Conservation (phyloP, 64 coral and sea anemone species). For the Montipora cactus region DNA sequence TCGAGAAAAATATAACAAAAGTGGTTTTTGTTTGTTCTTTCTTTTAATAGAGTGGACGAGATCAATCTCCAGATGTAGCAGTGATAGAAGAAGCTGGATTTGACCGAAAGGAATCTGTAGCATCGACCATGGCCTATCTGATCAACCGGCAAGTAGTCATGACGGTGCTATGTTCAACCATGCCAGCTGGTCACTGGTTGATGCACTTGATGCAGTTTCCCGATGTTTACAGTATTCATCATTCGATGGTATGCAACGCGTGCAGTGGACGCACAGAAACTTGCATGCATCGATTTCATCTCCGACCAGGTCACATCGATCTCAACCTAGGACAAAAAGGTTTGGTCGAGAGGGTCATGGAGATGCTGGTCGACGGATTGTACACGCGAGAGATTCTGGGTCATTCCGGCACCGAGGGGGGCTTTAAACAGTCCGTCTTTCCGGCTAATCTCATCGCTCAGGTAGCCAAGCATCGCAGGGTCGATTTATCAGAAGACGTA, state of each 20-base stretch:
- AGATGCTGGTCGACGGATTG: background rate
- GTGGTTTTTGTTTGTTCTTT: background rate
- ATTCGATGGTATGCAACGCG: background rate
- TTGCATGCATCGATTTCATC: background rate
- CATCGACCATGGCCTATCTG: background rate
- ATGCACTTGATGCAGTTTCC: background rate
- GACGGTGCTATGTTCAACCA: background rate
- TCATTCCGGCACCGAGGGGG: background rate
- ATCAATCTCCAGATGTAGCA: background rate
- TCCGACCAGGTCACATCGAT: conserved; percentile 4
- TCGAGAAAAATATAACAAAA: background rate
- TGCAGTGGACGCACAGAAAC: background rate
- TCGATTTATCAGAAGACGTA: background rate
- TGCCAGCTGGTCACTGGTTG: background rate
- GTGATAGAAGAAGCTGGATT: background rate
- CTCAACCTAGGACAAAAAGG: background rate
- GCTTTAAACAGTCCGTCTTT: background rate
- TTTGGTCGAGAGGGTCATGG: background rate
- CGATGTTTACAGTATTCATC: background rate
- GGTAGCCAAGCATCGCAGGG: background rate
- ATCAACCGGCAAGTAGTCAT: background rate
- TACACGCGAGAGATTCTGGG: background rate
- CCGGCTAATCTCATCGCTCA: conserved; percentile 9
- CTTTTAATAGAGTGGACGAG: background rate
- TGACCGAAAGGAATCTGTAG: background rate